Percentiles rank a stretch among this genome's conserved stretches.
Evolutionary conservation across 2,888 invertebrate genomes (phyloP).

Genomic region (Augiades crinisus): DNA sequence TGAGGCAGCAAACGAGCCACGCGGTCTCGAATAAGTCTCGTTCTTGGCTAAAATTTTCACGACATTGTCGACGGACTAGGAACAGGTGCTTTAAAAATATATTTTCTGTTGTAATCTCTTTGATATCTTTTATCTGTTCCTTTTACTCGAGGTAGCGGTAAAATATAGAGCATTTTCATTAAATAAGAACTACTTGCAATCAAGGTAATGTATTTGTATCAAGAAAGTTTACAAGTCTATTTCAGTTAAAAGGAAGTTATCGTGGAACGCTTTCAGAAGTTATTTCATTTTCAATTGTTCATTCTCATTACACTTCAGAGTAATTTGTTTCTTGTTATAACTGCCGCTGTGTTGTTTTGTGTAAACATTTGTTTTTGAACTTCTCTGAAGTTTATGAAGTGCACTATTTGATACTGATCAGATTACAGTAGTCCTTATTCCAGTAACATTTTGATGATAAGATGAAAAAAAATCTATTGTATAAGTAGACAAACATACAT

Average conservation of each 20-base stretch:
- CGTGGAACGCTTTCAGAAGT: background rate
- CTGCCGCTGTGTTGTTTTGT: background rate
- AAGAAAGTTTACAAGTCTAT: conserved; percentile 6
- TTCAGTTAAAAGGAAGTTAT: conserved; percentile 4
- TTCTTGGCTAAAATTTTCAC: too few relatives aligned
- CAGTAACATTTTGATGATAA: too few relatives aligned
- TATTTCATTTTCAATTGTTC: conserved; percentile 1
- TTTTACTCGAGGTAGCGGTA: background rate
- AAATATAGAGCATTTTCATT: conserved; percentile 6
- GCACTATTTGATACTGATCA: too few relatives aligned
- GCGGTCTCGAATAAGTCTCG: too few relatives aligned
- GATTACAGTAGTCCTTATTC: too few relatives aligned
- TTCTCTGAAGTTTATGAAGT: too few relatives aligned
- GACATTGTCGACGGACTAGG: background rate
- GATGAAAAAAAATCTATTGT: too few relatives aligned
- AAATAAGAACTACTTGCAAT: conserved; percentile 10
- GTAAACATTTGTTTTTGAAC: background rate
- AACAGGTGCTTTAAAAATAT: conserved; percentile 2
- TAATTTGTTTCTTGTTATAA: too few relatives aligned
- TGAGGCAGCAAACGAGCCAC: too few relatives aligned
- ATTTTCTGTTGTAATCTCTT: background rate
- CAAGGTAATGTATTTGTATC: conserved; percentile 19
- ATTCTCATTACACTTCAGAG: too few relatives aligned
- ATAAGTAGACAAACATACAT: too few relatives aligned
- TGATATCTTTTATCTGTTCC: background rate